phyloP scores from a whole-genome alignment of 2,797 vertebrate genomes.

The Sphenodon punctatus region DNA sequence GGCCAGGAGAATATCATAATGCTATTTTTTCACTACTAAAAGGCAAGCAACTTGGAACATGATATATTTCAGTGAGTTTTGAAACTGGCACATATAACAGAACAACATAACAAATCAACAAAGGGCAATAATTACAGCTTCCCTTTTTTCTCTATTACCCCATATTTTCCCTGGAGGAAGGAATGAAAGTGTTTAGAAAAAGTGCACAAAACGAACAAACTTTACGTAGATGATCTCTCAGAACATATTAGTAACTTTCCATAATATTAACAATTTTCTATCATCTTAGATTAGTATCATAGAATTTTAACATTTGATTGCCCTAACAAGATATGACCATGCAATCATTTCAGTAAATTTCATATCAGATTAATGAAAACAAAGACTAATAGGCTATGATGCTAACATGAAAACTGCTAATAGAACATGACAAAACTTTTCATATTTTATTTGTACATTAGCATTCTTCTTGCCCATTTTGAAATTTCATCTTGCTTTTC shows the following conservation, averaged over 20 bases:
- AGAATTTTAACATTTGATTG: slow-evolving; percentile 53
- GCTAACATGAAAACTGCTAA: slow-evolving; percentile 39
- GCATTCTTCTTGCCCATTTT: slow-evolving; percentile 24
- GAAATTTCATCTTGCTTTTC: slow-evolving; percentile 18
- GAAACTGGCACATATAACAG: too few species aligned
- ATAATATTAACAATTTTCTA: slow-evolving; percentile 50
- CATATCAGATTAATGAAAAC: slow-evolving; percentile 62
- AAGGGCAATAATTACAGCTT: too few species aligned
- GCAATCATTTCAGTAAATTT: slow-evolving; percentile 65
- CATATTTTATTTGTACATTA: slow-evolving; percentile 41
- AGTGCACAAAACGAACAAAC: slow-evolving; percentile 19
- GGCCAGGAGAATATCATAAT: not conserved
- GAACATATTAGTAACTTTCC: slow-evolving; percentile 43
- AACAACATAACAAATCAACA: too few species aligned
- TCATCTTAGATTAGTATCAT: slow-evolving; percentile 47
- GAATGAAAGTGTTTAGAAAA: slow-evolving; percentile 9
- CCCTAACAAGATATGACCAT: slow-evolving; percentile 51
- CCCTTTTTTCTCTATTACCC: slow-evolving; percentile 17
- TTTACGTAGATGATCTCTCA: slow-evolving; percentile 4
- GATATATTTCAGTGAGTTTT: not conserved
- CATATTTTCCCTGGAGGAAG: not conserved
- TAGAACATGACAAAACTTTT: slow-evolving; percentile 36
- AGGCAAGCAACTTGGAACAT: fast-evolving
- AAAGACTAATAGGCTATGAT: slow-evolving; percentile 52
- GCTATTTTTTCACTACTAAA: not conserved